Conservation (phyloP, 1,140 invertebrate genomes). For the Danaus melanippus region DNA sequence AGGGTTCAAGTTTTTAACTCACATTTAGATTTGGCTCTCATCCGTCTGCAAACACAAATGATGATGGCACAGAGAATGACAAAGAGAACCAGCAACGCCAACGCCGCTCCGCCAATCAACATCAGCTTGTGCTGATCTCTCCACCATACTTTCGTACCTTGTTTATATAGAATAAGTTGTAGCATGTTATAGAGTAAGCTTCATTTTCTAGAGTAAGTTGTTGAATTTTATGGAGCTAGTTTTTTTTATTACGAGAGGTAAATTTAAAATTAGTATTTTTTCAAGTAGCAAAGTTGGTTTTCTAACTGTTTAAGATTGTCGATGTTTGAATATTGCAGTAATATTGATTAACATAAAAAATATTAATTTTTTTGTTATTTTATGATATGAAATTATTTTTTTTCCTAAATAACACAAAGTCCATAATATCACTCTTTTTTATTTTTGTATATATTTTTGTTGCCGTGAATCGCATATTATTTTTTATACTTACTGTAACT, state of each 20-base stretch:
- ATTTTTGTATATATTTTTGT: no score
- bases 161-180: constrained; percentile 14
- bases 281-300: no score
- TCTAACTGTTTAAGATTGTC: no score
- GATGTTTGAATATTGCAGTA: no score
- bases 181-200: not conserved
- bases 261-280: no score
- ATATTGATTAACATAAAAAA: not conserved
- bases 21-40: constrained; percentile 89
- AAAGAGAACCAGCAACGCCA: constrained; percentile 83
- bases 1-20: constrained; percentile 67
- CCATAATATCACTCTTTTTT: no score
- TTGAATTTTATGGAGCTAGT: no score
- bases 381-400: no score
- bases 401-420: no score
- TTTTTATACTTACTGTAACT: constrained; percentile 56
- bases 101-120: constrained; percentile 81
- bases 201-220: not conserved
- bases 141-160: constrained; percentile 83
- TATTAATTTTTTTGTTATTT: not conserved
- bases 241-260: no score
- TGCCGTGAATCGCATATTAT: not conserved
- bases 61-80: constrained; percentile 88
- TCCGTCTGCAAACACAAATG: constrained; percentile 84
- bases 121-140: constrained; percentile 83